phyloP scores from a whole-genome alignment of 2,797 vertebrate genomes.

The Leuciscus waleckii region DNA sequence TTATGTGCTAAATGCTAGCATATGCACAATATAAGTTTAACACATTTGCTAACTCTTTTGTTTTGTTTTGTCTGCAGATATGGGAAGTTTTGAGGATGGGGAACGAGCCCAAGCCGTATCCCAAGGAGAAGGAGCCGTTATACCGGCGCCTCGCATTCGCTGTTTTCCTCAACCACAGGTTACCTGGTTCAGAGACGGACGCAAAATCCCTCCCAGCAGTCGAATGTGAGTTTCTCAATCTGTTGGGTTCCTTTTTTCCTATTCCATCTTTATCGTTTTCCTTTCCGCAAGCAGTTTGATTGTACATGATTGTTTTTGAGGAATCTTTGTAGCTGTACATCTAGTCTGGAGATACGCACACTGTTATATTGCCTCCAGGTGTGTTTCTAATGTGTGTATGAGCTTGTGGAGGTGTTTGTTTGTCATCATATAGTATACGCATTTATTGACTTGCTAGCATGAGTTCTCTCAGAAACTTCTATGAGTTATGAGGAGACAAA shows the following conservation, averaged over 20 bases:
- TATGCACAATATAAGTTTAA: not conserved
- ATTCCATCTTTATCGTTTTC: not conserved
- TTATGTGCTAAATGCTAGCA: not conserved
- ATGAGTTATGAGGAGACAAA: not conserved
- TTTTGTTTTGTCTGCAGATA: slow-evolving; percentile 78
- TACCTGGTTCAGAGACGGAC: slow-evolving; percentile 95
- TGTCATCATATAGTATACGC: not conserved
- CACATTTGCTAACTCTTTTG: not conserved
- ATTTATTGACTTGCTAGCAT: slow-evolving; percentile 5
- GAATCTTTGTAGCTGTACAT: slow-evolving; percentile 3
- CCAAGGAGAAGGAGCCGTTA: slow-evolving; percentile 91
- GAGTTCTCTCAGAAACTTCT: not conserved
- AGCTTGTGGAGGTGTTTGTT: not conserved
- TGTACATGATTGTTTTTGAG: slow-evolving; percentile 4
- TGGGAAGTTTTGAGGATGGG: slow-evolving; percentile 94
- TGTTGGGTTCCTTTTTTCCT: not conserved
- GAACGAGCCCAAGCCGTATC: slow-evolving; percentile 86
- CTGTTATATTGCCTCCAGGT: slow-evolving; percentile 23
- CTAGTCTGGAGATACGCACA: not conserved
- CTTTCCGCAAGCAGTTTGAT: slow-evolving; percentile 39
- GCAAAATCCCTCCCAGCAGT: slow-evolving; percentile 96
- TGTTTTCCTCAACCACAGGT: slow-evolving; percentile 96
- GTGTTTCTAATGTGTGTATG: slow-evolving; percentile 13
- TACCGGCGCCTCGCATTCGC: slow-evolving; percentile 87
- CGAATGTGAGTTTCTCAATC: slow-evolving; percentile 87